Evolutionary conservation across 2,113 vertebrate genomes (phyloP), one percentile per base, ranked within the genome.

Genomic region (Platycercus adscitus): DNA sequence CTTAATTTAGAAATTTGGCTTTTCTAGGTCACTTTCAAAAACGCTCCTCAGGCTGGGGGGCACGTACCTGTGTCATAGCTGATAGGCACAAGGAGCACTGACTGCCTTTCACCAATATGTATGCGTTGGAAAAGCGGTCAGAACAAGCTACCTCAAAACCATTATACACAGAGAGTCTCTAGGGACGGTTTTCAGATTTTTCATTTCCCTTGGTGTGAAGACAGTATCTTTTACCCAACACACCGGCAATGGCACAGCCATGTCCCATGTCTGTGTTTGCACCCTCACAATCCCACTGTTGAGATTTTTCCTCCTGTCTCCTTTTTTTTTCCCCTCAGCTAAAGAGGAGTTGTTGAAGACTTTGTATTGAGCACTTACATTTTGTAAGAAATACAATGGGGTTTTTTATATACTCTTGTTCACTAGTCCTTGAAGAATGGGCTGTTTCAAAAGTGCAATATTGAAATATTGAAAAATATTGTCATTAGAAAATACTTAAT

Each of bases 21-120:
- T 96, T 95, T 92, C 92, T 91, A 91, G 49, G 66, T 94, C 81
- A 53, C 58, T 55, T 81, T 95, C 69, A 84, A 94, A 97, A 96
- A 71, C 56, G 89, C 70, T 93, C 46, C 73, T 89, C 66, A 33
- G 35, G 2, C 43, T 94, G 69, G 60, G 73, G 83, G 41, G 17
- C 80, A 78, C 50, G 90, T 91, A 72, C 46, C 44, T 94, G 23
- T 81, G 41, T 95, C 20, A 5, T 73, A 71, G 77, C 88, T 96
- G 90, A 83, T 81, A 96, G 96, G 84, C 93, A 92, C 94, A 91
- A 88, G 96, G 84, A 97, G 77, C 50, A 77, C 43, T 39, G 41
- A 25, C 19, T 55, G 41, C 52, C 60, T 88, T 82, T 80, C 41
- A 58, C 53, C 70, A 35, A 33, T 73, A 21, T 5, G 3, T 43